A percentile compares a stretch with the other conserved stretches of the same genome.
Conservation (phyloP, 2,888 invertebrate genomes). For the Rhingia campestris region DNA sequence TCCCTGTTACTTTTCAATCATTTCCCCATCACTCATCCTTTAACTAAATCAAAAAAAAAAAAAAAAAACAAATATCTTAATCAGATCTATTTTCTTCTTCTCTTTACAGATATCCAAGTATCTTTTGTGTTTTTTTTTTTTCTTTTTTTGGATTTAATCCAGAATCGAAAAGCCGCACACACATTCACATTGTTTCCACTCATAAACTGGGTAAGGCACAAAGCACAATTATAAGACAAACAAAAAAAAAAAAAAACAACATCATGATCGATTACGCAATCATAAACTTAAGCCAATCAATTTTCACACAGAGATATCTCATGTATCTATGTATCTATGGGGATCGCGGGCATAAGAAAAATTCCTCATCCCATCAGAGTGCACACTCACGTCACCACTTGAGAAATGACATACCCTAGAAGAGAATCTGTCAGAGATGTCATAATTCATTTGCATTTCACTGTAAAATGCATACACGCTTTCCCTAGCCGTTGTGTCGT, state of each 20-base stretch:
- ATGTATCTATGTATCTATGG: too few relatives aligned
- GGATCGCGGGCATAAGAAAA: slow-evolving; percentile 35
- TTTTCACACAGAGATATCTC: slow-evolving; percentile 33
- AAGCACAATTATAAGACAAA: slow-evolving; percentile 38
- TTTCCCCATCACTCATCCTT: slow-evolving; percentile 59
- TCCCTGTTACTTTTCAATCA: slow-evolving; percentile 57
- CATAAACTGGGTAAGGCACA: slow-evolving; percentile 40
- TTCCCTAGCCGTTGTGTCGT: neutral
- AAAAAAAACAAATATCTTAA: slow-evolving; percentile 62
- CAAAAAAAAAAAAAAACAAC: slow-evolving; percentile 27
- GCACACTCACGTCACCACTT: slow-evolving; percentile 70
- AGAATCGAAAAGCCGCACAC: slow-evolving; percentile 36
- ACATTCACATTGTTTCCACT: slow-evolving; percentile 21
- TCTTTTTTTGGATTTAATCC: slow-evolving; percentile 57
- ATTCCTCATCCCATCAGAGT: slow-evolving; percentile 42
- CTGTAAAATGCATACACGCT: slow-evolving; percentile 26
- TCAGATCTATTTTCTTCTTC: slow-evolving; percentile 49
- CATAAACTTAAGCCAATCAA: slow-evolving; percentile 65
- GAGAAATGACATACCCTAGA: slow-evolving; percentile 72
- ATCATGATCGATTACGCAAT: slow-evolving; percentile 71
- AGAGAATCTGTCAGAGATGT: slow-evolving; percentile 73
- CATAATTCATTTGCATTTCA: slow-evolving; percentile 73
- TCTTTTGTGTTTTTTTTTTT: too few relatives aligned
- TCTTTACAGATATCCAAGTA: slow-evolving; percentile 53
- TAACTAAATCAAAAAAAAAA: slow-evolving; percentile 43